phyloP scores from a whole-genome alignment of 2,888 invertebrate species.

The Platycheirus rosarum region DNA sequence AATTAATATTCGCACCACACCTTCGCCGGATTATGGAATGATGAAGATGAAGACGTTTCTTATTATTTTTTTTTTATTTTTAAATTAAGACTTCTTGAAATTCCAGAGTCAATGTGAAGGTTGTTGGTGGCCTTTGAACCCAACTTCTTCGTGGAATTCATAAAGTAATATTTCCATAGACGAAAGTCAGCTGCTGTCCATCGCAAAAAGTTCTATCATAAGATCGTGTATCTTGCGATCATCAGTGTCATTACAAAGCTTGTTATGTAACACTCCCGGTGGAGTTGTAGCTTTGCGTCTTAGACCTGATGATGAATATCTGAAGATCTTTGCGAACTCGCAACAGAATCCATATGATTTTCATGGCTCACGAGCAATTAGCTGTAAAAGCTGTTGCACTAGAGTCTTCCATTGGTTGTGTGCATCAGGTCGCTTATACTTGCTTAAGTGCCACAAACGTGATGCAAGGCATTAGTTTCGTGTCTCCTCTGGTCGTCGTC shows the following conservation, averaged over 20 bases:
- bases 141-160: slow-evolving; percentile 37
- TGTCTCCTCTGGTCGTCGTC: slow-evolving; percentile 19
- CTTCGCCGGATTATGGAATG: slow-evolving; percentile 27
- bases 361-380: slow-evolving; percentile 73
- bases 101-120: slow-evolving; percentile 23
- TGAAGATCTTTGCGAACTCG: slow-evolving; percentile 36
- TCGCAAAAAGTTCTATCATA: slow-evolving; percentile 11
- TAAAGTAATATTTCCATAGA: slow-evolving; percentile 42
- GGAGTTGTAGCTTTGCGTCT: slow-evolving; percentile 5
- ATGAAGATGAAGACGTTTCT: slow-evolving; percentile 43
- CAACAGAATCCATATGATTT: slow-evolving; percentile 48
- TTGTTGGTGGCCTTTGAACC: slow-evolving; percentile 27
- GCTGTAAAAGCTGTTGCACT: slow-evolving; percentile 55
- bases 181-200: not conserved
- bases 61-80: slow-evolving; percentile 3
- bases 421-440: slow-evolving; percentile 33
- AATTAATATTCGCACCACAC: slow-evolving; percentile 43
- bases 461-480: slow-evolving; percentile 52
- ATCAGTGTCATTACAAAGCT: slow-evolving; percentile 62
- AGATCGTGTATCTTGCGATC: slow-evolving; percentile 59
- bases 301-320: slow-evolving; percentile 53
- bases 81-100: slow-evolving; percentile 27
- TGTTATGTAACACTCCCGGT: slow-evolving; percentile 62
- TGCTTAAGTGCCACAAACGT: slow-evolving; percentile 65
- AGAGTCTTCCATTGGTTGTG: slow-evolving; percentile 53